Conservation (phyloP, 2,888 invertebrate genomes). For the Pocota personata region DNA sequence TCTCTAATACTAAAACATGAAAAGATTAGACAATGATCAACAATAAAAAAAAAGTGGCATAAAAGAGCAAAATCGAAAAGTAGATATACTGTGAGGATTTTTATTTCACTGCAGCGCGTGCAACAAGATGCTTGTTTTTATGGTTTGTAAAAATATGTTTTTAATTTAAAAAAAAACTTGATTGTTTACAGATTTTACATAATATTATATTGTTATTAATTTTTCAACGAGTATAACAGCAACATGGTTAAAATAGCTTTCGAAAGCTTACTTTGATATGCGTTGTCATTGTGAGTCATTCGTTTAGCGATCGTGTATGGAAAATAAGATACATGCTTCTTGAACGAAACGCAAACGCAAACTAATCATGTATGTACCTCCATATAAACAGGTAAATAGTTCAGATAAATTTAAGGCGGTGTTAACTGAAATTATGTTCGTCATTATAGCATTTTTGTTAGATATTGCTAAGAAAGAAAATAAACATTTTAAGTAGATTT, state of each 20-base stretch:
- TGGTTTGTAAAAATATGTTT: not conserved
- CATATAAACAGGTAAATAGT: not conserved
- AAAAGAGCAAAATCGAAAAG: not conserved
- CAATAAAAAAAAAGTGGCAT: not conserved
- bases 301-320: not conserved
- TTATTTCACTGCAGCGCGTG: not conserved
- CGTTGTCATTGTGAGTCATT: slow-evolving; percentile 24
- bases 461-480: no score
- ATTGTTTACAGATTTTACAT: slow-evolving; percentile 8
- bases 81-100: not conserved
- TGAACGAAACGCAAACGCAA: not conserved
- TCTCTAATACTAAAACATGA: not conserved
- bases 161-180: not conserved
- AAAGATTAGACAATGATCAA: slow-evolving; percentile 6
- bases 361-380: not conserved
- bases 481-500: no score
- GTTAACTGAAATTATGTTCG: not conserved
- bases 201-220: not conserved
- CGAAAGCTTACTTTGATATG: not conserved
- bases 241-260: not conserved
- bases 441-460: not conserved
- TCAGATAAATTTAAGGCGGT: not conserved
- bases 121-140: not conserved
- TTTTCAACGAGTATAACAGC: not conserved
- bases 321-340: not conserved